phyloP scores from a whole-genome alignment of 2,113 vertebrate genomes.

The Mus spicilegus region DNA sequence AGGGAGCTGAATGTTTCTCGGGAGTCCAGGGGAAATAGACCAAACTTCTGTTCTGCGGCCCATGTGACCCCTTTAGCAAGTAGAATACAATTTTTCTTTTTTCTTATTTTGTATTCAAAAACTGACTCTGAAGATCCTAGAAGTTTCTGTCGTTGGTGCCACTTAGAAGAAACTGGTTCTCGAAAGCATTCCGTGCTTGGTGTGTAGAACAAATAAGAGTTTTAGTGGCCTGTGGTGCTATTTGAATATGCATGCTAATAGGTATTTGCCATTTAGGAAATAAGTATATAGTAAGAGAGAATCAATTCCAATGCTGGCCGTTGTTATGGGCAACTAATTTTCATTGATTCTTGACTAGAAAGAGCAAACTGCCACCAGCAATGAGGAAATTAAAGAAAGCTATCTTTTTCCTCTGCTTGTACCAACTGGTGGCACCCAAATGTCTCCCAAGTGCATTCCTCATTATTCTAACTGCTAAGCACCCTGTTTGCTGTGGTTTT shows the following conservation, averaged over 20 bases:
- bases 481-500: not conserved
- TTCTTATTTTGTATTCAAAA: not conserved
- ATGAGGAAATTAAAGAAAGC: conserved; percentile 50
- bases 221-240: conserved; percentile 65
- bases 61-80: not conserved
- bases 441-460: not conserved
- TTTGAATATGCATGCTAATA: conserved; percentile 76
- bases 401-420: not conserved
- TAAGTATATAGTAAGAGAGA: conserved; percentile 66
- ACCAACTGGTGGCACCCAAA: not conserved
- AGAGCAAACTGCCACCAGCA: conserved; percentile 33
- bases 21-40: conserved; percentile 60
- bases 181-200: conserved; percentile 52
- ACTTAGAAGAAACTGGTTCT: conserved; percentile 55
- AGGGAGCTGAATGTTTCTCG: conserved; percentile 9
- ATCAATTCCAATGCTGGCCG: conserved; percentile 52
- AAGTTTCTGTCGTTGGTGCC: not conserved
- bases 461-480: not conserved
- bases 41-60: not conserved
- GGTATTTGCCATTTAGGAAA: conserved; percentile 76
- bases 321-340: conserved; percentile 74
- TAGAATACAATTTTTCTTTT: not conserved
- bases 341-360: not conserved
- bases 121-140: conserved; percentile 12
- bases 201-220: conserved; percentile 75